Evolutionary conservation across 2,888 invertebrate species (phyloP).

Genomic region (Hymenopus coronatus): DNA sequence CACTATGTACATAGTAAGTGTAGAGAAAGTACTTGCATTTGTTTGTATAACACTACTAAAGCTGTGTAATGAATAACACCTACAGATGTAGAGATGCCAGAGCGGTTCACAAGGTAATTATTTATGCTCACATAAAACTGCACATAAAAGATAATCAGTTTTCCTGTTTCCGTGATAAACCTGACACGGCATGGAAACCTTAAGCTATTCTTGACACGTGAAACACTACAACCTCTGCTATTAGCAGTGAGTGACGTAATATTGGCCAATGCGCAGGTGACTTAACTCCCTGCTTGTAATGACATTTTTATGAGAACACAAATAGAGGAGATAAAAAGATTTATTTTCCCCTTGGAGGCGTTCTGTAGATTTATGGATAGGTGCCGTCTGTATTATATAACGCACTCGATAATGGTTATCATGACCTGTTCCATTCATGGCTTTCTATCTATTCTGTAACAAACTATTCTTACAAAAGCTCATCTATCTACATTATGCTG

Average conservation of each 20-base stretch:
- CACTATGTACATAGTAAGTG: too few relatives aligned
- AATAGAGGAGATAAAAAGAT: background rate
- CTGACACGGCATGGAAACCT: background rate
- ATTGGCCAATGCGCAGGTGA: background rate
- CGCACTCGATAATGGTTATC: background rate
- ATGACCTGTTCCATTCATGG: too few relatives aligned
- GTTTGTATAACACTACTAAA: background rate
- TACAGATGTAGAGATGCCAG: background rate
- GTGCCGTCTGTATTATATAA: background rate
- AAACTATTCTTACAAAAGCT: too few relatives aligned
- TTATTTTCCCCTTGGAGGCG: background rate
- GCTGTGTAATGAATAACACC: background rate
- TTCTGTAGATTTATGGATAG: background rate
- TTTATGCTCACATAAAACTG: background rate
- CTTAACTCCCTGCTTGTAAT: background rate
- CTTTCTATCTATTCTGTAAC: too few relatives aligned
- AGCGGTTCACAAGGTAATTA: too few relatives aligned
- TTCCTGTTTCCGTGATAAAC: background rate
- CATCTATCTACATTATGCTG: too few relatives aligned
- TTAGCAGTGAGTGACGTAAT: background rate
- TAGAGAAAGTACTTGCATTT: background rate
- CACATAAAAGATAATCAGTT: background rate
- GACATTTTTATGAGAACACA: background rate
- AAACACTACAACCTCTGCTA: background rate
- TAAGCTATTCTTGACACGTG: background rate